These are phyloP conservation scores for Aphelenchoides avenae DNA, from an alignment of 1,140 invertebrate species.

Conservation along the genomic window DNA sequence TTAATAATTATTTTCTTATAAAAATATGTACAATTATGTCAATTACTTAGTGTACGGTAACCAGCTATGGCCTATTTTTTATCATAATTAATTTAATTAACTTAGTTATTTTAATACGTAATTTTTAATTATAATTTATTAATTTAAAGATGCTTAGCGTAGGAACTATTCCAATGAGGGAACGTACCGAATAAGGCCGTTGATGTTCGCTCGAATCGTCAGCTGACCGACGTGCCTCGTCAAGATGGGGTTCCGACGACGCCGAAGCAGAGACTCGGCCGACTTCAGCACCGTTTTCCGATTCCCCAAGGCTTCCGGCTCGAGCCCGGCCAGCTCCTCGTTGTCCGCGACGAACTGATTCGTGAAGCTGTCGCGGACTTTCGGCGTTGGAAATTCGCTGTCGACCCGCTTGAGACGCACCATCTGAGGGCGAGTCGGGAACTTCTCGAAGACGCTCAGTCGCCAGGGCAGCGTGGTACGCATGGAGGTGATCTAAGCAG, in stretches of 20 bases:
- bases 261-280: conserved; percentile 14
- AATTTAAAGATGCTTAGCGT: conserved; percentile 7
- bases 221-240: conserved; percentile 36
- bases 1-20: no score
- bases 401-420: conserved; percentile 77
- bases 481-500: conserved; percentile 80
- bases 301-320: no score
- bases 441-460: conserved; percentile 93
- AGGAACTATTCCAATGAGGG: not conserved
- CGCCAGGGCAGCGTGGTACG: conserved; percentile 84
- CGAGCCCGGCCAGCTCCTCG: conserved; percentile 4
- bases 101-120: no score
- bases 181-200: conserved; percentile 40
- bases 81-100: conserved; percentile 1
- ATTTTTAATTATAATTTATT: conserved; percentile 2
- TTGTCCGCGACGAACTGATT: conserved; percentile 77
- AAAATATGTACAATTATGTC: no score
- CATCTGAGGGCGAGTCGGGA: conserved; percentile 98
- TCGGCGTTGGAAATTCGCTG: conserved; percentile 89
- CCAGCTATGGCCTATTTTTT: not conserved
- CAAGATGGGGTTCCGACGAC: conserved; percentile 17
- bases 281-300: conserved; percentile 39
- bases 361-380: conserved; percentile 97
- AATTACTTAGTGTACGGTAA: no score
- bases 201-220: conserved; percentile 68